These are phyloP conservation scores for Lordiphosa andalusiaca DNA, from an alignment of 2,888 invertebrate species.

Conservation along the genomic window DNA sequence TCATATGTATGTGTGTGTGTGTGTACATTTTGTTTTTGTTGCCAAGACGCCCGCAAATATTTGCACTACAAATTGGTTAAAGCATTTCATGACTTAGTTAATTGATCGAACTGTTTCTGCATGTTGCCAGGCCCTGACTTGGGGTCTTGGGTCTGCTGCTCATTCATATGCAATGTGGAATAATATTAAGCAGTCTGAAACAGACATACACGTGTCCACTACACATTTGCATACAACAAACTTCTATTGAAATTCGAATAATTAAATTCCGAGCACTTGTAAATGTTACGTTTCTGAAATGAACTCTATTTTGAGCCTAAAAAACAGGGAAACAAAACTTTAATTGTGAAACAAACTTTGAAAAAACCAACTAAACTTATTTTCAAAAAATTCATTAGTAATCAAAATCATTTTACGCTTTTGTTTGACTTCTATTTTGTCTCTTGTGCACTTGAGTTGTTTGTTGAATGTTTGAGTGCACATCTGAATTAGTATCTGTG, in stretches of 20 bases:
- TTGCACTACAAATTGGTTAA: constrained; percentile 32
- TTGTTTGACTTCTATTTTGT: neutral
- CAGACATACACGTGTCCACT: constrained; percentile 40
- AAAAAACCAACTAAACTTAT: too few relatives aligned
- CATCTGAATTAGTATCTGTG: neutral
- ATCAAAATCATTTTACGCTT: too few relatives aligned
- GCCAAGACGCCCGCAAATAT: constrained; percentile 36
- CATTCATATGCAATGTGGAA: constrained; percentile 39
- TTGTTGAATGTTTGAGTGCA: neutral
- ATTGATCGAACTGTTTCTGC: constrained; percentile 22
- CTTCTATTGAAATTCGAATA: constrained; percentile 2
- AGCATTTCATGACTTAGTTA: constrained; percentile 20
- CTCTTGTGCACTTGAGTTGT: neutral
- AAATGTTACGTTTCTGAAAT: too few relatives aligned
- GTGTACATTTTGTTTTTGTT: constrained; percentile 16
- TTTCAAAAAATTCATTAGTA: too few relatives aligned
- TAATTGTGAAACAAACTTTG: too few relatives aligned
- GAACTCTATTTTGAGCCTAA: too few relatives aligned
- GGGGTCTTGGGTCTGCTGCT: constrained; percentile 21
- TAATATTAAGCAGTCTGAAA: constrained; percentile 4
- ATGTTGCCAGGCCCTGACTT: constrained; percentile 44
- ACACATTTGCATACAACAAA: constrained; percentile 38
- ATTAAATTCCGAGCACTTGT: neutral
- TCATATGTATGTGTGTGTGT: constrained; percentile 10
- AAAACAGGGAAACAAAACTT: too few relatives aligned